Evolutionary conservation across 2,888 invertebrate species (phyloP), one percentile per base, ranked within the genome.

Genomic region (Allacma fusca): DNA sequence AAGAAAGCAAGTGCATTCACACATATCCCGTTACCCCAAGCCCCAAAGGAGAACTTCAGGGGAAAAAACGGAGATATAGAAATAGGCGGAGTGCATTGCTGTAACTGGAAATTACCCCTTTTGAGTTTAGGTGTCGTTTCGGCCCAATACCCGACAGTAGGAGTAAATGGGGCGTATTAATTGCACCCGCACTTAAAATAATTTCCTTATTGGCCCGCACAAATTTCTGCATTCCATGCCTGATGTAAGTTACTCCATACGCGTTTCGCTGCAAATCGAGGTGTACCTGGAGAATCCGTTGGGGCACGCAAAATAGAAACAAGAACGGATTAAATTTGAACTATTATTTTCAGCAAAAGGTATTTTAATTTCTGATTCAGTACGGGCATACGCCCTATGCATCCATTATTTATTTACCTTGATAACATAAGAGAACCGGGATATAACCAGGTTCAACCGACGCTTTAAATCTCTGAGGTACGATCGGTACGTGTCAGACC

Each of bases 181-280:
- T 23, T 1, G 72, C 40, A 5, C 72, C 72, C n/a, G 62, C 72
- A 62, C 72, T 72, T 12, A 72, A 13, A 23, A 72, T 72, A 1
- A 72, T 72, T 62, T 72, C 72, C n/a, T 72, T 72, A 12, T 72
- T 62, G 0, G 40, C 72, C 7, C 72, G 57, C 5, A 72, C 72
- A 72, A 72, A 72, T 29, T 72, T 72, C 21, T 62, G n/a, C 0
- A 72, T 23, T 34, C 72, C 72, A 62, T 72, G 72, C 9, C 72
- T 28, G 13, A 23, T 34, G 62, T 72, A 72, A 23, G 59, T 62
- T 0, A 72, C 62, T 62, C 72, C 72, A 34, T 72, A 72, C 0
- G 72, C 72, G n/a, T 59, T 72, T 12, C 72, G 1, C 29, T 62
- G 72, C 16, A 59, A 16, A 23, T 72, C 72, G 21, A 72, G 57